phyloP scores from a whole-genome alignment of 2,888 invertebrate species.

The Drosophila seclusa region DNA sequence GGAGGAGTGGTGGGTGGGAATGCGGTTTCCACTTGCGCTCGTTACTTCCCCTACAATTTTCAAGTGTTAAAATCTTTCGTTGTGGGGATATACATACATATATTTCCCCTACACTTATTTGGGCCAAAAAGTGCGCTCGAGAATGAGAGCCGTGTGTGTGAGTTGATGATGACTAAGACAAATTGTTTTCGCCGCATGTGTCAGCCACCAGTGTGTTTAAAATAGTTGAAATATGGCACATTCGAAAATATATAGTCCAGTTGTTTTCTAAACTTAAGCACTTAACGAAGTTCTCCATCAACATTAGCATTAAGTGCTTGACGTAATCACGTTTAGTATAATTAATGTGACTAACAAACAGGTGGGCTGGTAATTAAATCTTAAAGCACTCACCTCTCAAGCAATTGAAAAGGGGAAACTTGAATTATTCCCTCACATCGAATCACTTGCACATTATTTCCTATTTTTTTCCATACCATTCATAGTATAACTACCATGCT shows the following conservation, averaged over 20 bases:
- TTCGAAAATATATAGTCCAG: conserved; percentile 18
- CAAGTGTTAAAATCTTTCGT: conserved; percentile 35
- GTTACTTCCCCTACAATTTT: conserved; percentile 13
- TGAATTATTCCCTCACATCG: neutral
- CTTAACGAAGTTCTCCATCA: conserved; percentile 8
- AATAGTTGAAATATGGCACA: conserved; percentile 66
- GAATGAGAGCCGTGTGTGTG: conserved; percentile 20
- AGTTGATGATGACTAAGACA: conserved; percentile 66
- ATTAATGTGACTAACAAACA: conserved; percentile 2
- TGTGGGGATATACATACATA: conserved; percentile 7
- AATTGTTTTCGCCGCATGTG: conserved; percentile 59
- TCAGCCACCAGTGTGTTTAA: conserved; percentile 61
- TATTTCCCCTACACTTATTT: conserved; percentile 36
- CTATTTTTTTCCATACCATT: neutral
- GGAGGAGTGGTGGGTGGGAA: neutral
- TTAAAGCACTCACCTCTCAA: neutral
- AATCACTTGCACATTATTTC: neutral
- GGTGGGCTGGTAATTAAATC: conserved; percentile 1
- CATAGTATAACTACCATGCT: neutral
- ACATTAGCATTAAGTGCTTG: conserved; percentile 14
- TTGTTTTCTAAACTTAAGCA: conserved; percentile 19
- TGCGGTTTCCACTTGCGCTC: neutral
- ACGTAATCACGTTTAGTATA: conserved; percentile 6
- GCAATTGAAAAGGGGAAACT: neutral
- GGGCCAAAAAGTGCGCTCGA: conserved; percentile 32